Evolutionary conservation across 92 coral and sea anemone genomes (phyloP).

Genomic region (Montipora capitata): DNA sequence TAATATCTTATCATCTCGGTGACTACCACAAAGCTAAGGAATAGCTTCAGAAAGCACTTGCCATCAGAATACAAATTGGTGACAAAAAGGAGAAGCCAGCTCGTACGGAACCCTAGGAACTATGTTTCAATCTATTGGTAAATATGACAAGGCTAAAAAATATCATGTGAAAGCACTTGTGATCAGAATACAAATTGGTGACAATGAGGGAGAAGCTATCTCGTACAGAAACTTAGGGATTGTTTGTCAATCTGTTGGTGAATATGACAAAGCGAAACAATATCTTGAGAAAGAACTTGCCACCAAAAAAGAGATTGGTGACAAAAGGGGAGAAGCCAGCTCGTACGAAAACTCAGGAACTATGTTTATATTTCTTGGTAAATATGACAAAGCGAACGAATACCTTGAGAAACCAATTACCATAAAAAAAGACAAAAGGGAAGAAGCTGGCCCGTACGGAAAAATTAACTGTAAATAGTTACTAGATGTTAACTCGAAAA

Average conservation of each 20-base stretch:
- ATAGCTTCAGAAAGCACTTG: background rate
- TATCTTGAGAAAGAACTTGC: background rate
- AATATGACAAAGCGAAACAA: background rate
- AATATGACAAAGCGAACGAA: background rate
- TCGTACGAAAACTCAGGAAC: background rate
- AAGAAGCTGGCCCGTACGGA: slow-evolving; percentile 9
- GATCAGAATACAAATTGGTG: too few relatives aligned
- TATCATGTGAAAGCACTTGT: too few relatives aligned
- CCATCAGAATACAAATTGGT: background rate
- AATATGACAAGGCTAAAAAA: background rate
- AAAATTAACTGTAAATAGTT: background rate
- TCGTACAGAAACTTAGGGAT: background rate
- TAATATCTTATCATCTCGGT: background rate
- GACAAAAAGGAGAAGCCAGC: background rate
- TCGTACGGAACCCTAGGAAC: background rate
- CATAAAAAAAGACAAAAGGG: background rate
- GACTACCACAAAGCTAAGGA: background rate
- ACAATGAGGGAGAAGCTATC: too few relatives aligned
- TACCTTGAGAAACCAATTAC: background rate
- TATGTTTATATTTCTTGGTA: background rate
- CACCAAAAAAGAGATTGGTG: background rate
- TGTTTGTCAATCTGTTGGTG: background rate
- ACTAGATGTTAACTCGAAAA: too few relatives aligned
- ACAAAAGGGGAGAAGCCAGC: background rate
- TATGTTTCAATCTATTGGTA: too few relatives aligned